Evolutionary conservation across 2,113 vertebrate species (phyloP), one percentile per base, ranked within the genome.

Genomic region (Ammospiza nelsoni): DNA sequence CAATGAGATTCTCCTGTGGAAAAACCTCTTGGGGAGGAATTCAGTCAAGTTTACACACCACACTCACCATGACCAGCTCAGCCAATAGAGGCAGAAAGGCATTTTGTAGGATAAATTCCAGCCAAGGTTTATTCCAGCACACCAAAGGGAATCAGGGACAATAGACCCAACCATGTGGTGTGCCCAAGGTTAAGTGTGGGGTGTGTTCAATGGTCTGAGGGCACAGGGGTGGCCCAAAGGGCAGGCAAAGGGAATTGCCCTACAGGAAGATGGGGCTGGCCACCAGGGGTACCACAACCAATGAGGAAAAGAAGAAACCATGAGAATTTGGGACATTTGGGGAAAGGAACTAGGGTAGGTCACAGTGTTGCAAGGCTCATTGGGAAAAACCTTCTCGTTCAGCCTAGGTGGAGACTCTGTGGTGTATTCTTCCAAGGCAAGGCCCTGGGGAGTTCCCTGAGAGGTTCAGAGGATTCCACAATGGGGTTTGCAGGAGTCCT

Each of bases 101-200:
- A 35, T 61, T 61, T 37, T 61, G n/a, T 27, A 11, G 6, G 58
- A 37, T 61, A 12, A 37, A 25, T 61, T 17, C 15, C 58, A 61
- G 58, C 15, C 23, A 37, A 59, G 35, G 35, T 37, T 61, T 37
- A 37, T 61, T 37, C 24, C 58, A 27, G 35, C 35, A 27, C 3
- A 1, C 35, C 58, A 12, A 61, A 27, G 35, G 58, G 35, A 37
- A 37, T 61, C 35, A 17, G 58, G 15, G 16, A 61, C 15, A 27
- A 8, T 18, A 61, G 58, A 6, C 1, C 1, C 5, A 27, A 27
- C 10, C 23, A 25, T 18, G 58, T 27, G 35, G 1, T 27, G 15
- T 18, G 58, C 35, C 17, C 35, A 17, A 37, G 35, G 35, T 37
- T 61, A 37, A 27, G 24, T 8, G 1, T 59, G 35, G 58, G 24